Percentiles rank a stretch among this genome's conserved stretches.
Evolutionary conservation across 2,888 invertebrate genomes (phyloP).

Genomic region (Drosophila glabriapex): DNA sequence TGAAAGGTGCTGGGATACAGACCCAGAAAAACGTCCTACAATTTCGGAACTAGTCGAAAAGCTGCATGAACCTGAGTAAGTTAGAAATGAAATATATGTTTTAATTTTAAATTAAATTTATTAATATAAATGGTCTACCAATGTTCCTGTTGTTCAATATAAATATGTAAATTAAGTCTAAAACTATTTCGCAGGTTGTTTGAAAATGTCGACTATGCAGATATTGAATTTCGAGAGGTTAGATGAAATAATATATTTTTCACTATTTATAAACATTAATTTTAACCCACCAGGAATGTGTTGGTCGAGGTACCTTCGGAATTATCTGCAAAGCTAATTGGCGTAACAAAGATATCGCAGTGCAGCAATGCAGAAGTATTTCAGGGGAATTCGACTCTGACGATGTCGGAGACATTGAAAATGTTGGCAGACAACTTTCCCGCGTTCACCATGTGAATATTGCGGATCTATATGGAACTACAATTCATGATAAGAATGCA

Average conservation of each 20-base stretch:
- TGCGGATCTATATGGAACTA: constrained; percentile 5
- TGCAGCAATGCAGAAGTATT: background rate
- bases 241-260: background rate
- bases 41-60: background rate
- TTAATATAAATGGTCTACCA: too few relatives aligned
- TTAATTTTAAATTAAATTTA: background rate
- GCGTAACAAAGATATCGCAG: background rate
- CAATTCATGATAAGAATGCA: background rate
- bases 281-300: background rate
- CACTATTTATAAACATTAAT: background rate
- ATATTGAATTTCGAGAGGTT: background rate
- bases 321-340: constrained; percentile 1
- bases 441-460: constrained; percentile 13
- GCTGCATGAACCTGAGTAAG: background rate
- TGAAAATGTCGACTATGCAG: background rate
- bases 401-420: background rate
- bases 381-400: background rate
- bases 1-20: background rate
- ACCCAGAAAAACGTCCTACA: background rate
- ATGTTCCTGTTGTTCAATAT: too few relatives aligned
- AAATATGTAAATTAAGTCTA: background rate
- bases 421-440: too few relatives aligned
- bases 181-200: background rate
- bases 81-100: background rate
- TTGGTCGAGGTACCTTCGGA: constrained; percentile 5